Base-by-base conservation (phyloP, 2,797 vertebrate genomes). In the Rhynchotus rufescens region DNA sequence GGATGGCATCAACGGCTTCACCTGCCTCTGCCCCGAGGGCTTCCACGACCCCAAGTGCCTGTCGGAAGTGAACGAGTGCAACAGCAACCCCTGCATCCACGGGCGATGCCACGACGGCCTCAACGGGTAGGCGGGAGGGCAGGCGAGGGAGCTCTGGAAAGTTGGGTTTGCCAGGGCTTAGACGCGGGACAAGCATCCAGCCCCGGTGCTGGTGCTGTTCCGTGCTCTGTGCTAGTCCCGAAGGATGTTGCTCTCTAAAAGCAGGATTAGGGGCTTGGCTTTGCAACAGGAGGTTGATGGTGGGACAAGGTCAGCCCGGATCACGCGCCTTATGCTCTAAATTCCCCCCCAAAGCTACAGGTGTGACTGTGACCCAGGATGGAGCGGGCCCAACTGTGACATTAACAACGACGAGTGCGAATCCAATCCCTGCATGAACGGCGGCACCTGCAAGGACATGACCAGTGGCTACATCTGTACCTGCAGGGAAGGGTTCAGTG, bases 391-490 rank as follows among this genome's bases (percentile, higher is more conserved):
- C 6, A 99, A 99, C 98, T 99, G 99, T 1, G 99, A 99, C 96
- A 96, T 99, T 93, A 99, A 99, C 97, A 99, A 99, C 89, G 98
- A 99, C 0, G 99, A 99, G 94, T 99, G 99, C 11, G 99, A 99
- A 65, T 99, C 99, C 62, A 99, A 99, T 88, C 99, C 99, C 3
- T 99, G 99, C 12, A 98, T 98, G 98, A 99, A 99, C 0, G 99
- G 99, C 15, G 99, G 99, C 69, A 98, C 98, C 94, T 99, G 99
- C 96, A 99, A 98, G 87, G 99, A 99, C 95, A 99, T 99, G 99
- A 99, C 99, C 96, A 98, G 98, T 1, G 99, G 98, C 88, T 99
- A 99, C 26, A 97, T 99, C 80, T 99, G 99, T 95, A 98, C 98
- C 75, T 99, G 99, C 94, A 98, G 96, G 10, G 97, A 98, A 57